These are phyloP conservation scores for Lithophane ornitopus DNA, from an alignment of 2,888 invertebrate genomes.

Conservation along the genomic window DNA sequence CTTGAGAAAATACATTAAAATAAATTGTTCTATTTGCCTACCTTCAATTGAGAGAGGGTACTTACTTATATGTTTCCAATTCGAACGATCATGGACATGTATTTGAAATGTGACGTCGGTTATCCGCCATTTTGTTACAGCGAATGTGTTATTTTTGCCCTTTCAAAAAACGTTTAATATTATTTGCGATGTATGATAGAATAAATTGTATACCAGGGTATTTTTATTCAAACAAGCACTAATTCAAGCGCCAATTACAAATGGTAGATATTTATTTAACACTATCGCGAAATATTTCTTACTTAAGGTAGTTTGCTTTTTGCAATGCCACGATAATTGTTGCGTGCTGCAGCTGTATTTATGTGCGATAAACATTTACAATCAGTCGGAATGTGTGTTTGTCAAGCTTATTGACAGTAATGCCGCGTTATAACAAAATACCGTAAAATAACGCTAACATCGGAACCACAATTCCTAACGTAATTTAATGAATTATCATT, in stretches of 20 bases:
- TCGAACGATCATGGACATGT: conserved; percentile 31
- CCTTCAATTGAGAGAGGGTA: conserved; percentile 52
- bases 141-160: conserved; percentile 33
- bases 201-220: conserved; percentile 14
- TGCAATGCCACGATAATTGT: conserved; percentile 32
- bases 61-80: conserved; percentile 38
- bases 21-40: conserved; percentile 74
- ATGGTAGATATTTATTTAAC: conserved; percentile 47
- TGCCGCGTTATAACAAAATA: conserved; percentile 61
- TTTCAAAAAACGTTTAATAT: conserved; percentile 36
- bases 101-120: conserved; percentile 43
- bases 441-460: conserved; percentile 52
- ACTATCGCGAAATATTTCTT: conserved; percentile 29
- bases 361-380: conserved; percentile 53
- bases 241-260: conserved; percentile 50
- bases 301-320: conserved; percentile 37
- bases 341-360: conserved; percentile 64
- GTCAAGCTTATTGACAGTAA: conserved; percentile 60
- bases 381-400: conserved; percentile 61
- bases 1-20: conserved; percentile 82
- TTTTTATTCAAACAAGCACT: conserved; percentile 46
- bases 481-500: conserved; percentile 68
- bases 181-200: conserved; percentile 19
- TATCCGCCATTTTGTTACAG: conserved; percentile 49
- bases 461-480: conserved; percentile 56